Percentiles rank a stretch among this genome's conserved stretches.
These are phyloP conservation scores for Harpalus rubripes DNA, from an alignment of 2,888 invertebrate genomes.

Conservation along the genomic window DNA sequence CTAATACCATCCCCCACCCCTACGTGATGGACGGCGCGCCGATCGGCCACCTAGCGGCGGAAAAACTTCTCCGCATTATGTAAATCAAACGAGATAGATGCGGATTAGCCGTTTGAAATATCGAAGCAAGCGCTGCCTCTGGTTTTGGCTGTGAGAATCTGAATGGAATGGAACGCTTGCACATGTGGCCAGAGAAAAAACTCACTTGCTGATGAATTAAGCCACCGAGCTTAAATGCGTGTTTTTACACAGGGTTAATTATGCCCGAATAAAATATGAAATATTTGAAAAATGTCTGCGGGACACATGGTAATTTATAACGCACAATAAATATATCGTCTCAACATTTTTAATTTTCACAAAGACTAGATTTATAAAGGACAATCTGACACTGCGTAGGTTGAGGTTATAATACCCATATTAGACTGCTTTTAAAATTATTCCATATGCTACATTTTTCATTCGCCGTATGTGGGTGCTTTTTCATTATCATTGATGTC, in stretches of 20 bases:
- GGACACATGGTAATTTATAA: neutral
- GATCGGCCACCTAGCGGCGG: slow-evolving; percentile 27
- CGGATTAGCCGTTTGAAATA: slow-evolving; percentile 64
- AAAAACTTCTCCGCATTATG: slow-evolving; percentile 60
- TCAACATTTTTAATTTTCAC: too few species aligned
- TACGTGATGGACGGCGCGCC: slow-evolving; percentile 48
- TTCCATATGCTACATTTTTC: too few species aligned
- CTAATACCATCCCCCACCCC: slow-evolving; percentile 12
- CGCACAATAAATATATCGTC: neutral
- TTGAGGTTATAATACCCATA: too few species aligned
- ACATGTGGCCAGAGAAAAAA: slow-evolving; percentile 45
- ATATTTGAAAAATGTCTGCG: neutral
- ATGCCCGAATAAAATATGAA: neutral
- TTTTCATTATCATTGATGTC: too few species aligned
- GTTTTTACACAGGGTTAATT: slow-evolving; percentile 25
- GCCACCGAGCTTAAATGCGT: slow-evolving; percentile 10
- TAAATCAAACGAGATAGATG: slow-evolving; percentile 65
- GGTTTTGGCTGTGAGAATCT: slow-evolving; percentile 18
- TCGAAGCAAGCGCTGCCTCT: slow-evolving; percentile 40
- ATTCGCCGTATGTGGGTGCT: too few species aligned
- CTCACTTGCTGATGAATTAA: slow-evolving; percentile 39
- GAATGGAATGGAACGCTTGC: neutral
- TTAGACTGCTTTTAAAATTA: too few species aligned
- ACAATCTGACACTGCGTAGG: too few species aligned
- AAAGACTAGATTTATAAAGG: too few species aligned